Base-by-base conservation (phyloP, 2,113 vertebrate genomes). In the Natator depressus region DNA sequence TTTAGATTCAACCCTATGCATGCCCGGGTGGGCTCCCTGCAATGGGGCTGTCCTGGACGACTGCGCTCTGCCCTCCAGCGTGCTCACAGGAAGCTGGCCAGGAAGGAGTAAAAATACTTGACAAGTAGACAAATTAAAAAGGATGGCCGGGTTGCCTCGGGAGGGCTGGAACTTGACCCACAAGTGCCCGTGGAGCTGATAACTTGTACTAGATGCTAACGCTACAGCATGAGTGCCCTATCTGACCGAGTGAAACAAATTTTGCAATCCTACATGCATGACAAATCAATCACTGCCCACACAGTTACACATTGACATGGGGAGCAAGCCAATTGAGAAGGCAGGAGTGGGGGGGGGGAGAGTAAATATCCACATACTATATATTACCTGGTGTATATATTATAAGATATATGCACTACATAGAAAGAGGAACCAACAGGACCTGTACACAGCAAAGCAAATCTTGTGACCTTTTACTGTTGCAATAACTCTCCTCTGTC, bases 341-440 rank as follows among this genome's bases (percentile, higher is more conserved):
- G 57, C 90, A 82, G 75, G 72, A 95, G 53, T 54, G 87, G 0
- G 31, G 90, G 89, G 89, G 87, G 94, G 90, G 94, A 76, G 81
- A 92, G 92, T 93, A 59, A 92, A 89, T 22, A 91, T 85, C 85
- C 89, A 76, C 59, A 14, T 5, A 8, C 89, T 94, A 91, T 93
- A 90, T 95, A 95, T 96, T 94, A 81, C 59, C 20, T 88, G 78
- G 96, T 93, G 96, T 88, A 89, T 94, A 92, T 94, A 91, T 90
- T 65, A 2, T 4, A 50, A 93, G 92, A 88, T 87, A 93, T 96
- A 22, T 42, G 25, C 22, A 29, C n/a, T 69, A 17, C 55, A 4
- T 1, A 49, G 29, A 95, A 95, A 87, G 22, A 20, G 86, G 80
- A 90, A 97, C 80, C 76, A 82, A 82, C 91, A 87, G 90, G 94